Base-by-base conservation (phyloP, 1,140 invertebrate species). In the Drosophila ficusphila region DNA sequence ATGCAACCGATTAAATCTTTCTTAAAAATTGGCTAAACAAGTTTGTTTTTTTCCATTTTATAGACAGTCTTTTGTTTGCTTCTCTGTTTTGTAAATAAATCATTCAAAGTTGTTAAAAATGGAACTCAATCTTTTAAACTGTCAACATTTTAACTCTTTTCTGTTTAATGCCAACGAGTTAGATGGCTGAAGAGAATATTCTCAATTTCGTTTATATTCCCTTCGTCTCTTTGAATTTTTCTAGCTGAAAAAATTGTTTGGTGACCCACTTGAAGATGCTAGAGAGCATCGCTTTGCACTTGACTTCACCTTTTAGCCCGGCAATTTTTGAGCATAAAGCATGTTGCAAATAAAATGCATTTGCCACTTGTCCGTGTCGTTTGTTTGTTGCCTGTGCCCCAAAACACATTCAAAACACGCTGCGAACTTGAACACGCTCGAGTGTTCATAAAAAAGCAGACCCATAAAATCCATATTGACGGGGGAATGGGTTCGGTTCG, bases 301-400 rank as follows among this genome's bases (percentile, higher is more conserved):
- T 79, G 56, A 79, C 64, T 79, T 81, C 33, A 75, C 38, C 65
- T 71, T 60, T 68, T 46, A 39, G 53, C 56, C 44, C 19, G 3
- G 21, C 18, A 49, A 56, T 49, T 69, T 51, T 53, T 34, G 44
- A 16, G 19, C 27, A 56, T 44, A 56, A 79, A 73, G 73, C 76
- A 79, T 81, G 76, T 62, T 79, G 62, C 51, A 62, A 79, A 82
- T 82, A 82, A 81, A 82, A 82, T 81, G 77, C 82, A 86, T 81
- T 65, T 51, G 57, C 53, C 62, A 73, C 67, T 76, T 65, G 49
- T 49, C 77, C 79, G 12, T 34, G 54, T 41, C 49, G 47, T 31
- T 46, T 48, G 48, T 36, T 19, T 48, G 27, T 16, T 53, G 48
- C 31, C 34, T 18, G 38, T 34, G 9, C 52, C 62, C 77, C 53